phyloP scores from a whole-genome alignment of 2,888 invertebrate genomes.

The Latrodectus hesperus region DNA sequence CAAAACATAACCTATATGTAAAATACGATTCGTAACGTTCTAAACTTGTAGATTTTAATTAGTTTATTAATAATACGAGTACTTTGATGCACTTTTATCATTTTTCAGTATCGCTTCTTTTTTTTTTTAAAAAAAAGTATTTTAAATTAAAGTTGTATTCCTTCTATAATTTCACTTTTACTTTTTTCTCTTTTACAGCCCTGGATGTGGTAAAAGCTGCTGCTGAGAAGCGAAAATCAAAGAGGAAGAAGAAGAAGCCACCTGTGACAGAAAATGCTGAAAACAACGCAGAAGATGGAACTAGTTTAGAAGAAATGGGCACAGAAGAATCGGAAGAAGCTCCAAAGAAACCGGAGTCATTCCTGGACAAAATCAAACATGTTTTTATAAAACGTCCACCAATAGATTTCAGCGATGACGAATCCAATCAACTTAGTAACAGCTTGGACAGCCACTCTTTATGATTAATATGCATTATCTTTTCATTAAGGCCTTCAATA shows the following conservation, averaged over 20 bases:
- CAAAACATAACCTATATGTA: too few species aligned
- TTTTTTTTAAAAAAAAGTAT: background rate
- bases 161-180: background rate
- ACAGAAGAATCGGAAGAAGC: background rate
- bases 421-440: conserved; percentile 23
- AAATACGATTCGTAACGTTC: too few species aligned
- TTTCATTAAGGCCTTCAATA: too few species aligned
- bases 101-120: background rate
- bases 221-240: conserved; percentile 6
- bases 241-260: background rate
- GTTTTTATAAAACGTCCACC: conserved; percentile 22
- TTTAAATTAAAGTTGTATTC: background rate
- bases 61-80: too few species aligned
- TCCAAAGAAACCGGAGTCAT: background rate
- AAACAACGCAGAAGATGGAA: background rate
- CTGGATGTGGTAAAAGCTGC: conserved; percentile 19
- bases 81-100: background rate
- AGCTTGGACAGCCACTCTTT: conserved; percentile 22
- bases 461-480: background rate
- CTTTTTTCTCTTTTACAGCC: conserved; percentile 1
- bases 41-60: too few species aligned
- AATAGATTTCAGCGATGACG: conserved; percentile 33
- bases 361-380: conserved; percentile 9
- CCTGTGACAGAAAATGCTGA: background rate
- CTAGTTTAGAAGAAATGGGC: background rate